Conservation (phyloP, 2,113 vertebrate genomes). For the Gymnorhina tibicen region DNA sequence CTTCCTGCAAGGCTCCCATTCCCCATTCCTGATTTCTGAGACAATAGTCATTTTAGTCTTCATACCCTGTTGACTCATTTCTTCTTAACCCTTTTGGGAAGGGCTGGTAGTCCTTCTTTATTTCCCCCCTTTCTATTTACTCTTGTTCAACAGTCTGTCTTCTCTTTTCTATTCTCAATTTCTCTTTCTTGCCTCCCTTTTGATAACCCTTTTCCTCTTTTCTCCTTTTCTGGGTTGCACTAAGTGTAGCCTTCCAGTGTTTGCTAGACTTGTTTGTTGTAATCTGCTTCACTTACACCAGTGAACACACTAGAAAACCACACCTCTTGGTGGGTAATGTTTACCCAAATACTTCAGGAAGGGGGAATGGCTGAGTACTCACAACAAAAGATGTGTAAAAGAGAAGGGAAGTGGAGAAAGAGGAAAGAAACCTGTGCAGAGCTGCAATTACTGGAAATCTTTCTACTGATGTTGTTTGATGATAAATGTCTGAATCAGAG, state of each 20-base stretch:
- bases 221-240: not conserved
- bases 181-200: not conserved
- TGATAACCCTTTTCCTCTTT: not conserved
- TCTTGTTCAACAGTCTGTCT: not conserved
- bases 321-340: not conserved
- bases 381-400: not conserved
- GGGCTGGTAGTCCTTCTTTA: not conserved
- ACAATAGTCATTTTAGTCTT: not conserved
- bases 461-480: not conserved
- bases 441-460: conserved; percentile 7
- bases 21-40: not conserved
- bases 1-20: not conserved
- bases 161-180: not conserved
- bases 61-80: not conserved
- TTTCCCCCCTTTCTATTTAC: not conserved
- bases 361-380: not conserved
- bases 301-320: not conserved
- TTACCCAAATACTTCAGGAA: not conserved
- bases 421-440: not conserved
- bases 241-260: not conserved
- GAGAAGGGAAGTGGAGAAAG: not conserved
- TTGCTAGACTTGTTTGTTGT: not conserved
- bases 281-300: not conserved
- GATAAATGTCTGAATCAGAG: conserved; percentile 16
- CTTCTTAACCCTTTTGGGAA: not conserved